Conservation (phyloP, 2,888 invertebrate species). For the Scaptomyza caliginosa region DNA sequence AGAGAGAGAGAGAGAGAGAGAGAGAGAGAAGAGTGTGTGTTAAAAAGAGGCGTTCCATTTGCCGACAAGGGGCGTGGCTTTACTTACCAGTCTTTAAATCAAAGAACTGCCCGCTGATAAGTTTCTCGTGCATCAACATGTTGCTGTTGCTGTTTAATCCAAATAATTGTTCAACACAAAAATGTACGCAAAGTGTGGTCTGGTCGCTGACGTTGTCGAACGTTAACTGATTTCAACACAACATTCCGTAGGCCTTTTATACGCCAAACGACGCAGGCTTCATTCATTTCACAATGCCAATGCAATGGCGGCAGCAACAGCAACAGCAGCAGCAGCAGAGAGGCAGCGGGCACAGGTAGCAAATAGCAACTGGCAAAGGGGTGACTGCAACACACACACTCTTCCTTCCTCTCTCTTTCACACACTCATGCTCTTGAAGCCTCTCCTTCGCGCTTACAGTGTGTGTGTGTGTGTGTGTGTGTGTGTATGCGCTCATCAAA, state of each 20-base stretch:
- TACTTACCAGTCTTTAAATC: constrained; percentile 82
- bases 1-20: constrained; percentile 8
- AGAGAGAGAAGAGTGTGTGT: neutral
- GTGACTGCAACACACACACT: constrained; percentile 31
- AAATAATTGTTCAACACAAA: constrained; percentile 40
- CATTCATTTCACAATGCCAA: constrained; percentile 40
- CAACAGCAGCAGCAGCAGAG: neutral
- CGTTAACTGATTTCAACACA: constrained; percentile 72
- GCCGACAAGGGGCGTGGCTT: constrained; percentile 21
- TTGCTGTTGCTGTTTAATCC: constrained; percentile 35
- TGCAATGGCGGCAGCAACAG: constrained; percentile 39
- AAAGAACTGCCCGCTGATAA: constrained; percentile 80
- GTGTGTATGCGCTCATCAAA: constrained; percentile 39
- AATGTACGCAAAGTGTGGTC: neutral
- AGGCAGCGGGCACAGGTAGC: constrained; percentile 38
- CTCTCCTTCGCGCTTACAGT: neutral
- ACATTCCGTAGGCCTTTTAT: constrained; percentile 65
- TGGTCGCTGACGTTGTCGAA: constrained; percentile 59
- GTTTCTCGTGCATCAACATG: constrained; percentile 83
- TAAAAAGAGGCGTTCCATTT: neutral
- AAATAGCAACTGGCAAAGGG: constrained; percentile 44
- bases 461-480: neutral
- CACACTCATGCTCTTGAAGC: neutral
- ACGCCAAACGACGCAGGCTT: constrained; percentile 57
- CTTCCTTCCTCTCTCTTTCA: neutral